These are phyloP conservation scores for Dryas iulia DNA, from an alignment of 1,140 invertebrate species.

Conservation along the genomic window DNA sequence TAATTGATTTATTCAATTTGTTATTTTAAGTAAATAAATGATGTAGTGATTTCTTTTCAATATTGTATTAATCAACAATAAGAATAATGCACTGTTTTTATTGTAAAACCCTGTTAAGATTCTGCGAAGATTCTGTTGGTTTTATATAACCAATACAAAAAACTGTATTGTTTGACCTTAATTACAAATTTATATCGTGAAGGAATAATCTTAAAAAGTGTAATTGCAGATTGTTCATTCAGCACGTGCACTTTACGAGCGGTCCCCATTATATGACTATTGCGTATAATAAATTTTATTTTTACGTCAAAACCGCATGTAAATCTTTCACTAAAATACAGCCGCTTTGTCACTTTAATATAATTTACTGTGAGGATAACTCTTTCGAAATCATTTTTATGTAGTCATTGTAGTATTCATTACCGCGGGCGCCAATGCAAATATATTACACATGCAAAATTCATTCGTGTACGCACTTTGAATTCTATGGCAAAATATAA, in stretches of 20 bases:
- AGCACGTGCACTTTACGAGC: conserved; percentile 23
- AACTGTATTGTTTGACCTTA: background rate
- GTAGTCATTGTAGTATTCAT: conserved; percentile 50
- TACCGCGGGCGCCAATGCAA: conserved; percentile 49
- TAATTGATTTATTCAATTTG: too few species aligned
- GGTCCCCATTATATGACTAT: conserved; percentile 18
- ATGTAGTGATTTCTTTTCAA: too few species aligned
- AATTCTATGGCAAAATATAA: conserved; percentile 41
- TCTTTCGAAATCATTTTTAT: conserved; percentile 51
- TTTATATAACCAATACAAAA: background rate
- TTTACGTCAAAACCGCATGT: conserved; percentile 40
- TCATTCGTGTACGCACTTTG: conserved; percentile 38
- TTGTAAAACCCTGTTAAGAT: background rate
- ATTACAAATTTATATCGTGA: background rate
- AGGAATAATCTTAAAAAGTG: conserved; percentile 13
- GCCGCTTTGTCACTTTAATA: conserved; percentile 55
- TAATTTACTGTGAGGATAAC: conserved; percentile 57
- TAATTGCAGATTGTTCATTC: conserved; percentile 16
- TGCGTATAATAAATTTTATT: conserved; percentile 46
- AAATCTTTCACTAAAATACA: conserved; percentile 45
- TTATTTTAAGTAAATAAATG: too few species aligned
- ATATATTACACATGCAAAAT: conserved; percentile 51
- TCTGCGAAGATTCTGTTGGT: background rate
- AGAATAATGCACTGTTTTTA: background rate
- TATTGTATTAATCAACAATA: background rate